Evolutionary conservation across 2,888 invertebrate species (phyloP).

Genomic region (Phyto melanocephala): DNA sequence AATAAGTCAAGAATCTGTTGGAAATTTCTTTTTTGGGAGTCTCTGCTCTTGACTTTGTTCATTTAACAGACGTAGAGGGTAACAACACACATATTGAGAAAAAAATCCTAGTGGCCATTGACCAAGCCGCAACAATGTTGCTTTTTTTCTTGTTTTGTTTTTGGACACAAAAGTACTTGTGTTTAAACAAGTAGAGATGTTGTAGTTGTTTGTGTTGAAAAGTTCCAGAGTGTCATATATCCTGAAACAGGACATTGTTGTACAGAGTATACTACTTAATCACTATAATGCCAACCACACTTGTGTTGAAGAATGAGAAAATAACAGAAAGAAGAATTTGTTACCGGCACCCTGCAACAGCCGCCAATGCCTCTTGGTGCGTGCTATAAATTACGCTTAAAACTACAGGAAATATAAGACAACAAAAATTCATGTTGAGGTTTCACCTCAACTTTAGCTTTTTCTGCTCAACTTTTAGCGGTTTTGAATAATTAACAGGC

Average conservation of each 20-base stretch:
- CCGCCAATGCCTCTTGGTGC: conserved; percentile 36
- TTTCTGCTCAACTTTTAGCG: neutral
- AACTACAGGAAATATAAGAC: conserved; percentile 25
- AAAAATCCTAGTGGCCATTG: conserved; percentile 55
- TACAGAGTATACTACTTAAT: conserved; percentile 58
- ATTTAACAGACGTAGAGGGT: neutral
- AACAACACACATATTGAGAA: neutral
- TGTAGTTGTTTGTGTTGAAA: conserved; percentile 29
- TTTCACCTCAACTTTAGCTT: neutral
- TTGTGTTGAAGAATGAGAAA: conserved; percentile 53
- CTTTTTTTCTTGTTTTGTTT: neutral
- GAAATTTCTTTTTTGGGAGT: no score
- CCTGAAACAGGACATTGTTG: conserved; percentile 51
- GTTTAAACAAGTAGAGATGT: neutral
- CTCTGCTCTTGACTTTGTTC: neutral
- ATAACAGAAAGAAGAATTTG: neutral
- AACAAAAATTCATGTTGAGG: conserved; percentile 43
- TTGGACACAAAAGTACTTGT: conserved; percentile 11
- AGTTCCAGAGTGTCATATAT: conserved; percentile 60
- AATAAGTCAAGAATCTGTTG: no score
- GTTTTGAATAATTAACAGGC: neutral
- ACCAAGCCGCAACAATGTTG: conserved; percentile 62
- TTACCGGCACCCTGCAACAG: neutral
- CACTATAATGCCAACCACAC: conserved; percentile 66
- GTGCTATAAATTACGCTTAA: conserved; percentile 53